Base-by-base conservation (phyloP, 2,888 invertebrate species). In the Cheilosia vernalis region DNA sequence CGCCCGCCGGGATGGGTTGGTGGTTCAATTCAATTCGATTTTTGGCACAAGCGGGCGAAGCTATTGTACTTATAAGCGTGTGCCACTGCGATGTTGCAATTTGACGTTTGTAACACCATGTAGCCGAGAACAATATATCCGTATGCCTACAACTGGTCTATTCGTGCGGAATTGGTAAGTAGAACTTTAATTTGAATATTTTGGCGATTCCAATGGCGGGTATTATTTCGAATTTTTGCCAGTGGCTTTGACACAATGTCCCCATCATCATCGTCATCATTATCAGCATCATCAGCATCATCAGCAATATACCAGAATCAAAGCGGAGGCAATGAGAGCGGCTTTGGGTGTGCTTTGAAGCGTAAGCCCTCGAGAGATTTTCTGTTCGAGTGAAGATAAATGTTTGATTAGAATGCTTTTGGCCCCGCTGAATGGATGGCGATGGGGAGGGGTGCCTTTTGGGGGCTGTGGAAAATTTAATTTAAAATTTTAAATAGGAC, bases 171-270 rank as follows among this genome's bases (percentile, higher is more conserved):
- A 55, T 58, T 4, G 66, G 49, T 47, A 73, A 76, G 66, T 76
- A 33, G 60, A 61, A 69, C 63, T 64, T 82, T 70, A 76, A 82
- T 82, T 82, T 70, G 76, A 76, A 76, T 76, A 76, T 76, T 81
- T 70, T 58, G 56, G 49, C 53, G n/a, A 19, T 77, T 58, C 69
- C n/a, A 19, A 51, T 37, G 73, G 40, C 33, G 40, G 67, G 67
- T 51, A 74, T 80, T 67, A 69, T 40, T 55, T 51, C 51, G 53
- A 66, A n/a, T 61, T 69, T 44, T 69, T 44, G 56, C 64, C 51
- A 42, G n/a, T 21, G 78, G 64, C 64, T 56, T 74, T 74, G 69
- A 81, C 69, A 61, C 53, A 67, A 56, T 80, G 60, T 69, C 51
- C 49, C 33, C 49, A 49, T 51, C 51, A 47, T 17, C 17, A 47